Evolutionary conservation across 1,140 invertebrate genomes (phyloP).

Genomic region (Macrotrachela quadricornifera): DNA sequence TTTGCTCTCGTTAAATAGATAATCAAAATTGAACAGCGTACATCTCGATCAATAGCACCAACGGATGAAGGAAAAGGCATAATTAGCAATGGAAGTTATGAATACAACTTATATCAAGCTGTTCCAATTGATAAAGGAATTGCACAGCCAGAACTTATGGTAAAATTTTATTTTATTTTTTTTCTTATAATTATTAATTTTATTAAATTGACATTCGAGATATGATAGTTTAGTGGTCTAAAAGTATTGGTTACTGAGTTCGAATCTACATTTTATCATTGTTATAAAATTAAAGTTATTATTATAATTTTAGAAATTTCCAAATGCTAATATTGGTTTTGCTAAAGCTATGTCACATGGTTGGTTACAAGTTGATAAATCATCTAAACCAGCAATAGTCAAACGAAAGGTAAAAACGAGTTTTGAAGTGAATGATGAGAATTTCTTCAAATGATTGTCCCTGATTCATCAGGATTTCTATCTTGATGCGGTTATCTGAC

Average conservation of each 20-base stretch:
- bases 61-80: slow-evolving; percentile 75
- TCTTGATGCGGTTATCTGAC: too few relatives aligned
- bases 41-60: slow-evolving; percentile 34
- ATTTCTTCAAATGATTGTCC: too few relatives aligned
- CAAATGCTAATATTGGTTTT: slow-evolving; percentile 75
- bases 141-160: slow-evolving; percentile 47
- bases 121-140: slow-evolving; percentile 47
- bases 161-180: background rate
- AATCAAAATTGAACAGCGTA: slow-evolving; percentile 7
- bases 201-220: too few relatives aligned
- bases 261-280: too few relatives aligned
- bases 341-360: slow-evolving; percentile 78
- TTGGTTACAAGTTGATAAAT: slow-evolving; percentile 77
- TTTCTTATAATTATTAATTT: background rate
- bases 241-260: too few relatives aligned
- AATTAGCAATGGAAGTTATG: slow-evolving; percentile 63
- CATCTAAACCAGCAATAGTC: background rate
- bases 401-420: background rate
- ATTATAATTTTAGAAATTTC: too few relatives aligned
- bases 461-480: too few relatives aligned
- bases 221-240: slow-evolving; percentile 20
- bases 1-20: slow-evolving; percentile 7
- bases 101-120: slow-evolving; percentile 57
- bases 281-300: too few relatives aligned
- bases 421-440: background rate